These are phyloP conservation scores for Scarus forsteni DNA, from an alignment of 2,797 vertebrate genomes.

Conservation along the genomic window DNA sequence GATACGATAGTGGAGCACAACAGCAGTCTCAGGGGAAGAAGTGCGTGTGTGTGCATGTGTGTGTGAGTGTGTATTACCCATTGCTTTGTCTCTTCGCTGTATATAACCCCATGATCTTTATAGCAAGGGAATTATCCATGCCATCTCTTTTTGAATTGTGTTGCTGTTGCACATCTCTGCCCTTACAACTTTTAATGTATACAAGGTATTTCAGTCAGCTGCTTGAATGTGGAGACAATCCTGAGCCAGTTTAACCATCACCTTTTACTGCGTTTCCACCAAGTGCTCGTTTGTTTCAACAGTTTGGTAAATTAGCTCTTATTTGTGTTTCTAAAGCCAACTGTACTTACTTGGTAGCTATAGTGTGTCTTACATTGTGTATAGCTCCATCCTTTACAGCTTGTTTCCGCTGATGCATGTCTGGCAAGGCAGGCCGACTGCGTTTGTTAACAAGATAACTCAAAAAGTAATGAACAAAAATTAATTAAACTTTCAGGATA, in stretches of 20 bases:
- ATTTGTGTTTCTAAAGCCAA: too few relatives aligned
- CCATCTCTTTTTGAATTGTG: slow-evolving; percentile 44
- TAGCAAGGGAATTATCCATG: slow-evolving; percentile 43
- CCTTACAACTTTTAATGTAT: slow-evolving; percentile 35
- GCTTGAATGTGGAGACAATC: slow-evolving; percentile 81
- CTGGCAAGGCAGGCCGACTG: too few relatives aligned
- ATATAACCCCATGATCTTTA: slow-evolving; percentile 63
- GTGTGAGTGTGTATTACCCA: slow-evolving; percentile 55
- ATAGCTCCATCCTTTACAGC: too few relatives aligned
- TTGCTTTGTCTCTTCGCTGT: slow-evolving; percentile 65
- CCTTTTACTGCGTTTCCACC: neutral
- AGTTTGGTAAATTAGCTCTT: too few relatives aligned
- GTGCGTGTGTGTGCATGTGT: slow-evolving; percentile 34
- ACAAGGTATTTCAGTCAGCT: slow-evolving; percentile 72
- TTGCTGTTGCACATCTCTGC: slow-evolving; percentile 29
- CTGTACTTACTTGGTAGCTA: too few relatives aligned
- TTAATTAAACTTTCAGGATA: too few relatives aligned
- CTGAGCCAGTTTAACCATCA: slow-evolving; percentile 52
- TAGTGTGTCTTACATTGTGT: too few relatives aligned
- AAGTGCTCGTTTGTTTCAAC: too few relatives aligned
- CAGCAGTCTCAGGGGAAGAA: slow-evolving; percentile 84
- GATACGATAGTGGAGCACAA: slow-evolving; percentile 84
- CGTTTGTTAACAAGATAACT: too few relatives aligned
- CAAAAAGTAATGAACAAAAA: too few relatives aligned
- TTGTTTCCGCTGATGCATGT: too few relatives aligned